These are phyloP conservation scores for Drosophila emarginata DNA, from an alignment of 2,888 invertebrate species.

Conservation along the genomic window DNA sequence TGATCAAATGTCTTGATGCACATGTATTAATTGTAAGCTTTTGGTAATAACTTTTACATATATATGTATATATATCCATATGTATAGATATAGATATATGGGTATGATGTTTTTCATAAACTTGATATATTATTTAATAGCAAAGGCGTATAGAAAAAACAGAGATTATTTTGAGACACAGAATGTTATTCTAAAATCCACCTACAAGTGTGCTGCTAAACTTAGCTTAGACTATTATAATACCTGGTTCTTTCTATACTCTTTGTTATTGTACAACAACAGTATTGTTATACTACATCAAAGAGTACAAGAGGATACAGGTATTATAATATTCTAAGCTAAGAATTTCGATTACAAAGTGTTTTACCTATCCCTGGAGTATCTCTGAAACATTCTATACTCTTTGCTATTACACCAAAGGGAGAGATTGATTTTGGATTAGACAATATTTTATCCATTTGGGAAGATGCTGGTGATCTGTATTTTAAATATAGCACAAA, in stretches of 20 bases:
- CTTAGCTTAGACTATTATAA: not conserved
- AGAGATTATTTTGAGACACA: not conserved
- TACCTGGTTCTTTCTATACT: not conserved
- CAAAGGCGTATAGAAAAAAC: not conserved
- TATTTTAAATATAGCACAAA: not conserved
- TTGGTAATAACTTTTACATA: slow-evolving; percentile 1
- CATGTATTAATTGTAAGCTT: slow-evolving; percentile 1
- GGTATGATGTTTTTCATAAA: slow-evolving; percentile 7
- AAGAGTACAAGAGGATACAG: not conserved
- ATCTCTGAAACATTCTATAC: not conserved
- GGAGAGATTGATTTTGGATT: not conserved
- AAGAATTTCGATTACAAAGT: not conserved
- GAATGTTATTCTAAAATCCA: not conserved
- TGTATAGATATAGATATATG: not conserved
- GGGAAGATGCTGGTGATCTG: not conserved
- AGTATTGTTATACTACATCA: not conserved
- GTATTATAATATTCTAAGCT: not conserved
- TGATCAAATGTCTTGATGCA: not conserved
- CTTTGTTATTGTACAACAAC: not conserved
- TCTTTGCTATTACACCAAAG: not conserved
- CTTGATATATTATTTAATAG: slow-evolving; percentile 4
- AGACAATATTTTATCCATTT: not conserved
- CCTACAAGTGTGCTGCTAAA: not conserved
- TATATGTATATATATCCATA: not conserved
- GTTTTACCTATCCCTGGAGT: not conserved